A percentile compares a stretch with the other conserved stretches of the same genome.
These are phyloP conservation scores for Diorhabda carinulata DNA, from an alignment of 1,140 invertebrate species.

Conservation along the genomic window DNA sequence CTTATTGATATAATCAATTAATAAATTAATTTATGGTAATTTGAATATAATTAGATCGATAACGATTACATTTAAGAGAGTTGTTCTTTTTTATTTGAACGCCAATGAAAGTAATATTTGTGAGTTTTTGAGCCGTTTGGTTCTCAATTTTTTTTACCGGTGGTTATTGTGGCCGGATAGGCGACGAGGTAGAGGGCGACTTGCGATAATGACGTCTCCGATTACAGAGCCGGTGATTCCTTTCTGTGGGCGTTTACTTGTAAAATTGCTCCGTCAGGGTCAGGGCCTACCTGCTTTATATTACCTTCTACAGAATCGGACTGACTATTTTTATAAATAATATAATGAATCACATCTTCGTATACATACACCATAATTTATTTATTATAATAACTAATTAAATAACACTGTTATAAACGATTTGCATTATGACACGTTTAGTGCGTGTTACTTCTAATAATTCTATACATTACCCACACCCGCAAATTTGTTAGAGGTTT, in stretches of 20 bases:
- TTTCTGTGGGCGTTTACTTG: slow-evolving; percentile 32
- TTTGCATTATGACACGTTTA: neutral
- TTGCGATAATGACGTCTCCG: slow-evolving; percentile 28
- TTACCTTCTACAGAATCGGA: slow-evolving; percentile 10
- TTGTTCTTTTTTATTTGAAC: neutral
- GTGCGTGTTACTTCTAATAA: neutral
- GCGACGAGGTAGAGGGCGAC: slow-evolving; percentile 8
- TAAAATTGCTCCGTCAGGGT: slow-evolving; percentile 35
- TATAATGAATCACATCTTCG: too few relatives aligned
- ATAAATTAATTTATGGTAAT: too few relatives aligned
- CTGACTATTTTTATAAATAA: neutral
- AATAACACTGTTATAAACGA: too few relatives aligned
- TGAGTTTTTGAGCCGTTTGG: neutral
- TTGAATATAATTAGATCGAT: too few relatives aligned
- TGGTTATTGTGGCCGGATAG: neutral
- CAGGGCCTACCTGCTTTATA: slow-evolving; percentile 26
- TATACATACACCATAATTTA: too few relatives aligned
- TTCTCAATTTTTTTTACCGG: neutral
- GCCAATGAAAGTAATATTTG: neutral
- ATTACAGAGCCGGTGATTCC: slow-evolving; percentile 31
- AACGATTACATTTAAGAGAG: too few relatives aligned
- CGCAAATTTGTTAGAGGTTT: neutral
- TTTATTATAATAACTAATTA: too few relatives aligned
- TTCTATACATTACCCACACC: neutral
- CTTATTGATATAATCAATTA: too few relatives aligned